A percentile compares a stretch with the other conserved stretches of the same genome.
Evolutionary conservation across 2,888 invertebrate genomes (phyloP).

Genomic region (Sarcophaga carnaria): DNA sequence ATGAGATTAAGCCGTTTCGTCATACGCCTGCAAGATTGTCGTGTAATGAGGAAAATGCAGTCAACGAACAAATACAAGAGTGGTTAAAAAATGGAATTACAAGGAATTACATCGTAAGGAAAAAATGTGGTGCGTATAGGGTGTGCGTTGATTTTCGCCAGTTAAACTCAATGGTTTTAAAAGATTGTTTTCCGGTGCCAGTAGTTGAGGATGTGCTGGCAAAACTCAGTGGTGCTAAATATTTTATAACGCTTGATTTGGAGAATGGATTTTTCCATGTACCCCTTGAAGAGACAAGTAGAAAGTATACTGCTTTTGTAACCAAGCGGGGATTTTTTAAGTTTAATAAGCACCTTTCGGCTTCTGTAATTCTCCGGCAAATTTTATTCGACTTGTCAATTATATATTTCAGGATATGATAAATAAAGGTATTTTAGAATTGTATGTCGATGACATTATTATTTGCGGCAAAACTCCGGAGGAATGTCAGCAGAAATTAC

Average conservation of each 20-base stretch:
- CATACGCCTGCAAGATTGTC: conserved; percentile 39
- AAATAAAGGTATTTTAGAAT: conserved; percentile 9
- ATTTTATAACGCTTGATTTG: conserved; percentile 40
- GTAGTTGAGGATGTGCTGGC: conserved; percentile 58
- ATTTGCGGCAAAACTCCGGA: conserved; percentile 57
- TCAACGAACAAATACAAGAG: conserved; percentile 46
- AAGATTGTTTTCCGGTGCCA: conserved; percentile 60
- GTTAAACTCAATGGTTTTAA: conserved; percentile 60
- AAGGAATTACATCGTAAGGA: no score
- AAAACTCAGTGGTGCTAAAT: conserved; percentile 28
- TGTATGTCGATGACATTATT: conserved; percentile 45
- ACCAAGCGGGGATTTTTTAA: conserved; percentile 46
- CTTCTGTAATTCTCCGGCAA: conserved; percentile 52
- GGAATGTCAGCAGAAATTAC: conserved; percentile 45
- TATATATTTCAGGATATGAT: conserved; percentile 57
- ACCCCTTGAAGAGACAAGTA: conserved; percentile 40
- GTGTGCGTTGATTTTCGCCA: conserved; percentile 71
- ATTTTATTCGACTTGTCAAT: conserved; percentile 56
- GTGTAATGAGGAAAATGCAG: conserved; percentile 33
- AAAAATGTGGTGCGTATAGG: conserved; percentile 66
- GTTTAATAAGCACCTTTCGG: conserved; percentile 54
- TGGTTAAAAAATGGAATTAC: conserved; percentile 62
- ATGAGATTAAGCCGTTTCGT: conserved; percentile 24
- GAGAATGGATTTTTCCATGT: conserved; percentile 61
- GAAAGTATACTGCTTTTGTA: conserved; percentile 46